phyloP scores from a whole-genome alignment of 1,140 invertebrate genomes.

The Drosophila parvula region DNA sequence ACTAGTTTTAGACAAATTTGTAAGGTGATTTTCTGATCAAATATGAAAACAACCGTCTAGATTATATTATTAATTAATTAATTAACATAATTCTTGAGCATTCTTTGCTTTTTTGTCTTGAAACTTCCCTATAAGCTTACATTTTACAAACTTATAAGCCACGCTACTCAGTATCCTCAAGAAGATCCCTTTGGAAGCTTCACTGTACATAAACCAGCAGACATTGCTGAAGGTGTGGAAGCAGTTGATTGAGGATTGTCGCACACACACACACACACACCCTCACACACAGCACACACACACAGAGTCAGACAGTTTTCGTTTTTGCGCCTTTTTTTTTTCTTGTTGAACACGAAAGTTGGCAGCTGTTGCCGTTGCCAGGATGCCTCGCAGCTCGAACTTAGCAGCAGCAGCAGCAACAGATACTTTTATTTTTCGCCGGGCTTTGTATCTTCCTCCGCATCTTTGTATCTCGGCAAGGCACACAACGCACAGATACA shows the following conservation, averaged over 20 bases:
- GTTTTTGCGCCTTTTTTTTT: constrained; percentile 69
- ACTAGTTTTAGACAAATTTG: too few relatives aligned
- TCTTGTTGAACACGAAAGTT: constrained; percentile 58
- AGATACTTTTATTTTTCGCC: constrained; percentile 69
- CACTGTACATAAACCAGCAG: constrained; percentile 36
- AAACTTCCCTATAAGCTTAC: not conserved
- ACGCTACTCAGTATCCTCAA: not conserved
- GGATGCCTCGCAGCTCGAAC: constrained; percentile 51
- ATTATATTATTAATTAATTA: too few relatives aligned
- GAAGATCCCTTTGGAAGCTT: too few relatives aligned
- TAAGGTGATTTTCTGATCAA: too few relatives aligned
- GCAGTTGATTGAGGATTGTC: constrained; percentile 75
- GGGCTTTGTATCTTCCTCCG: constrained; percentile 44
- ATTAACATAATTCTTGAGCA: too few relatives aligned
- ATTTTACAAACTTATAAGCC: not conserved
- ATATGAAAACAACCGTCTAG: too few relatives aligned
- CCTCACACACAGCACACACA: not conserved
- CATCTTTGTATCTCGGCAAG: constrained; percentile 19
- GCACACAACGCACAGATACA: constrained; percentile 13
- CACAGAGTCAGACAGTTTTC: constrained; percentile 33
- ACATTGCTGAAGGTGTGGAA: constrained; percentile 53
- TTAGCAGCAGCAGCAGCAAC: constrained; percentile 57
- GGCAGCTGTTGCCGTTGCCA: constrained; percentile 77
- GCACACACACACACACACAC: constrained; percentile 23
- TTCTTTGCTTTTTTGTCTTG: too few relatives aligned